Percentiles rank a stretch among this genome's conserved stretches.
Conservation (phyloP, 2,888 invertebrate genomes). For the Scaptodrosophila latifasciaeformis region DNA sequence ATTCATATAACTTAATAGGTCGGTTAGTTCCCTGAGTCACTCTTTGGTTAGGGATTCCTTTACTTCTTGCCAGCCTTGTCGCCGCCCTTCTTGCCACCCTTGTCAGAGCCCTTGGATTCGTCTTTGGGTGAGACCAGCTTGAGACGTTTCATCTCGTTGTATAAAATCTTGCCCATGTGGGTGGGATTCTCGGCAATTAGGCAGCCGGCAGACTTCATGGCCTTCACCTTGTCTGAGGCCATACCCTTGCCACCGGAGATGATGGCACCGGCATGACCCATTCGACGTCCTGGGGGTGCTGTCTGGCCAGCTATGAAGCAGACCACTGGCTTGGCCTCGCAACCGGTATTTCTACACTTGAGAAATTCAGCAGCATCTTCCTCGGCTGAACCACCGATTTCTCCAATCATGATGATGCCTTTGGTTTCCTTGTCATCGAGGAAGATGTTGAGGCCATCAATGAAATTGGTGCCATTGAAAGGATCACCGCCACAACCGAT, state of each 20-base stretch:
- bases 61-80: not conserved
- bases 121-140: conserved; percentile 74
- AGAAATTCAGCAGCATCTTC: conserved; percentile 96
- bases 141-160: conserved; percentile 89
- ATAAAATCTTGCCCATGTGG: conserved; percentile 78
- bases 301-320: conserved; percentile 98
- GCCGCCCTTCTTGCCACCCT: not conserved
- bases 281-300: conserved; percentile 96
- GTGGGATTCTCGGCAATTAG: not conserved
- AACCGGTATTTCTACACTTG: conserved; percentile 85
- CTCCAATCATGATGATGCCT: conserved; percentile 98
- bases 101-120: not conserved
- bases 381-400: conserved; percentile 98
- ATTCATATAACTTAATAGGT: too few relatives aligned
- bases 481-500: conserved; percentile 99
- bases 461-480: conserved; percentile 99
- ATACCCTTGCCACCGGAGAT: conserved; percentile 99
- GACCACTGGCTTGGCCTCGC: conserved; percentile 96
- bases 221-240: conserved; percentile 96
- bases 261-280: conserved; percentile 99
- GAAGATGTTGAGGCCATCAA: conserved; percentile 97
- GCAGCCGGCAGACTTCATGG: conserved; percentile 90
- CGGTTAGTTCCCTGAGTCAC: too few relatives aligned
- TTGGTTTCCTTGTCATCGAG: conserved; percentile 93
- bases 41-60: not conserved